A percentile compares a stretch with the other conserved stretches of the same genome.
Conservation (phyloP, 2,888 invertebrate genomes). For the Cyclophora albipunctata region DNA sequence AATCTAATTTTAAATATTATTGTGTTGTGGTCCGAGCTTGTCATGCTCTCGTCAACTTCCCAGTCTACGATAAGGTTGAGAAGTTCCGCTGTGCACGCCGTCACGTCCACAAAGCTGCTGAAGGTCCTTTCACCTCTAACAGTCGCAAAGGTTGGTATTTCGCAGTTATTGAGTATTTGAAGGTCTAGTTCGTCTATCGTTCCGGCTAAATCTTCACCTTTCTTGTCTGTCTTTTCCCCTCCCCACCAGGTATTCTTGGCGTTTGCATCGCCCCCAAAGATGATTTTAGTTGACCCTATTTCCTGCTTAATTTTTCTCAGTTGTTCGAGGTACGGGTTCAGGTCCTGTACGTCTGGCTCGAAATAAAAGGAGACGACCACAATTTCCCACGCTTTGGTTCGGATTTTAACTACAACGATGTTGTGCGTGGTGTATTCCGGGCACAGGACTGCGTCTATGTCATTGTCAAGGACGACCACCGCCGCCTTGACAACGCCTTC, state of each 20-base stretch:
- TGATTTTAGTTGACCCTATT: not conserved
- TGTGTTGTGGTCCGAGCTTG: constrained; percentile 18
- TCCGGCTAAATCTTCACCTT: constrained; percentile 7
- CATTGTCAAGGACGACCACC: no score
- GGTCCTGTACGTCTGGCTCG: constrained; percentile 9
- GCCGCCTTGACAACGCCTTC: no score
- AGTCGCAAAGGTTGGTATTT: constrained; percentile 21
- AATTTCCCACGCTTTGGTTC: constrained; percentile 8
- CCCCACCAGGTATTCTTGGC: constrained; percentile 1
- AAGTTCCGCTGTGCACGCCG: constrained; percentile 14
- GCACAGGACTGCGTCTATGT: no score
- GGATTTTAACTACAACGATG: constrained; percentile 5
- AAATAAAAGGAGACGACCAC: constrained; percentile 10
- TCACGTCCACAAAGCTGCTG: constrained; percentile 20
- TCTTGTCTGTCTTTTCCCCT: not conserved
- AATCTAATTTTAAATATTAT: constrained; percentile 10
- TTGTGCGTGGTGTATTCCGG: no score
- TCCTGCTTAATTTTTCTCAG: not conserved
- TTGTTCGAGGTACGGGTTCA: constrained; percentile 9
- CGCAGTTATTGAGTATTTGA: constrained; percentile 20
- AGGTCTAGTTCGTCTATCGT: constrained; percentile 9
- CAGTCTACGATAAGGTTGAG: constrained; percentile 9
- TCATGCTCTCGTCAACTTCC: constrained; percentile 9
- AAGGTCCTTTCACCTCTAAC: constrained; percentile 8
- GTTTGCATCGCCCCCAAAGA: constrained; percentile 1